Base-by-base conservation (phyloP, 2,113 vertebrate species). In the Catharus minimus region DNA sequence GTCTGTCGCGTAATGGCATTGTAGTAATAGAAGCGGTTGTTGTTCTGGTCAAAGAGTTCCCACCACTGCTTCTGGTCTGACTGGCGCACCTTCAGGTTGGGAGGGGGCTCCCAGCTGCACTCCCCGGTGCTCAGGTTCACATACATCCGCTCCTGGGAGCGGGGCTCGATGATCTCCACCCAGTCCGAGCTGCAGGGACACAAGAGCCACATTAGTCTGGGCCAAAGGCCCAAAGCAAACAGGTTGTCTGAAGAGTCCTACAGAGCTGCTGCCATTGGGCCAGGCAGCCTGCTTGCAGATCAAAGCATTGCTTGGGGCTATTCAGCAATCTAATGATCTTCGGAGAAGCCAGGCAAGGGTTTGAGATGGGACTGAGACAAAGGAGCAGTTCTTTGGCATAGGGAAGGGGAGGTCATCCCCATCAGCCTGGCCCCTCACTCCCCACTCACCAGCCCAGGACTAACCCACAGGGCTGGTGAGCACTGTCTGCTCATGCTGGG, bases 101-200 rank as follows among this genome's bases (percentile, higher is more conserved):
- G 21, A 23, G 98, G 98, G 14, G 98, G 97, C 49, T 98, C 98
- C 98, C 98, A 99, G 94, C 98, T 98, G 14, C 98, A 99, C 95
- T 98, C 98, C 0, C 98, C 98, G 0, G 97, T 98, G 62, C 94
- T 92, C 97, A 98, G 92, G 94, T 99, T 99, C 62, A 99, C 98
- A 2, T 98, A 99, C 98, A 99, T 99, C 61, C 97, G 98, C 96
- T 98, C 98, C 47, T 97, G 97, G 49, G 98, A 98, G 97, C 98
- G 98, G 17, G 98, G 98, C 95, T 99, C 98, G 41, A 98, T 97
- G 92, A 98, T 98, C 96, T 99, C 98, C 97, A 99, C 98, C 98
- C 98, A 99, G 93, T 99, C 98, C 2, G 98, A 96, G 92, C 98
- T 99, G 97, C 58, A 53, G 86, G 57, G 82, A 86, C 76, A 79